Percentiles rank a stretch among this genome's conserved stretches.
Conservation (phyloP, 2,797 vertebrate genomes). For the Bovichtus diacanthus region DNA sequence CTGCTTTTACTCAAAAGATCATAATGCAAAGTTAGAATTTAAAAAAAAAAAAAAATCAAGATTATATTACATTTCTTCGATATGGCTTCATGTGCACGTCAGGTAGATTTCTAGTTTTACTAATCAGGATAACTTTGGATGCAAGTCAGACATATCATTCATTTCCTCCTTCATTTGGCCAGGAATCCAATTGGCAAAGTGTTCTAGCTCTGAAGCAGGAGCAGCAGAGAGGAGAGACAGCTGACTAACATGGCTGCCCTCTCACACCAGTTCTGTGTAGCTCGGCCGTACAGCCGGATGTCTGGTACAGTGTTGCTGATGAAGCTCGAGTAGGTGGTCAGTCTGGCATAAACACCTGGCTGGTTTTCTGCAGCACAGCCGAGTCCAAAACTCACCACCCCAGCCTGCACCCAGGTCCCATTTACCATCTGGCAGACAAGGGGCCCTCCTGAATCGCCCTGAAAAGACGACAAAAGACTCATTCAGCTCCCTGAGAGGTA, state of each 20-base stretch:
- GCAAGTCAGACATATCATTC: neutral
- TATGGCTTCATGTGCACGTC: slow-evolving; percentile 55
- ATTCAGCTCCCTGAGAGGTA: slow-evolving; percentile 38
- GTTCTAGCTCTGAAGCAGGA: slow-evolving; percentile 66
- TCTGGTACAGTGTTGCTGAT: slow-evolving; percentile 65
- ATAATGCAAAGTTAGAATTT: neutral
- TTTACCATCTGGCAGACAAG: slow-evolving; percentile 82
- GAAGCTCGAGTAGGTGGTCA: slow-evolving; percentile 78
- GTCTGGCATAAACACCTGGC: slow-evolving; percentile 84
- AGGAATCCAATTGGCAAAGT: neutral
- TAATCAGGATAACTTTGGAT: slow-evolving; percentile 1
- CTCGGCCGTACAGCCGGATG: slow-evolving; percentile 70
- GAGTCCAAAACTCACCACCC: slow-evolving; percentile 86
- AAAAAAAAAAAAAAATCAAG: slow-evolving; percentile 37
- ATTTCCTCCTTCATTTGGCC: slow-evolving; percentile 53
- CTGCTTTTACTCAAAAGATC: slow-evolving; percentile 36
- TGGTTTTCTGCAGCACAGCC: slow-evolving; percentile 79
- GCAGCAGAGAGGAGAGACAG: slow-evolving; percentile 58
- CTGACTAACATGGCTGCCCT: slow-evolving; percentile 35
- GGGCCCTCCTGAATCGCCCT: slow-evolving; percentile 89
- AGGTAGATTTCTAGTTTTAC: slow-evolving; percentile 16
- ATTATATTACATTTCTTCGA: slow-evolving; percentile 35
- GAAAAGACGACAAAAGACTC: slow-evolving; percentile 1
- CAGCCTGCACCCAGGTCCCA: slow-evolving; percentile 85
- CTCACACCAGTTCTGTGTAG: slow-evolving; percentile 44